Evolutionary conservation across 2,113 vertebrate genomes (phyloP).

Genomic region (Tupaia tana): DNA sequence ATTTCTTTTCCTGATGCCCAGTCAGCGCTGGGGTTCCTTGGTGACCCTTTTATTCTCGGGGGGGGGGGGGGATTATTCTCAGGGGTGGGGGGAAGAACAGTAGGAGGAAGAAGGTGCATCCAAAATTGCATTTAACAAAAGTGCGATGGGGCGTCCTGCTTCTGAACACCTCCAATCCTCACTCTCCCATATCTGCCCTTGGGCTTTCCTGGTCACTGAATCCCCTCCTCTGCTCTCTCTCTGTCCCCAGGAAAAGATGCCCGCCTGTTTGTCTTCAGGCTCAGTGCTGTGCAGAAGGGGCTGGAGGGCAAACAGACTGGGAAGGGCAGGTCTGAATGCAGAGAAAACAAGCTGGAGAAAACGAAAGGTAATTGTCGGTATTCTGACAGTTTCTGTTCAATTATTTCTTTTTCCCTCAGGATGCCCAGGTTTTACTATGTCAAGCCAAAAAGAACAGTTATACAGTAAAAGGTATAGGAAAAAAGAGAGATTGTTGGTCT

Average conservation of each 20-base stretch:
- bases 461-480: too few species aligned
- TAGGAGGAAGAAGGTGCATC: neutral
- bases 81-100: neutral
- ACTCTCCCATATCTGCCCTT: neutral
- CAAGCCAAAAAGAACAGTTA: too few species aligned
- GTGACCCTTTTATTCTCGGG: neutral
- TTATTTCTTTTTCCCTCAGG: neutral
- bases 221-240: neutral
- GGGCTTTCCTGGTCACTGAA: neutral
- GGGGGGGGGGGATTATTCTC: neutral
- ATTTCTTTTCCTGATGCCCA: neutral
- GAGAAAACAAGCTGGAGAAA: conserved; percentile 98
- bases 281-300: conserved; percentile 90
- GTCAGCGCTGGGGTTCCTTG: neutral
- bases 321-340: conserved; percentile 93
- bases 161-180: neutral
- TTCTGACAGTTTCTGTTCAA: neutral
- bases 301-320: conserved; percentile 90
- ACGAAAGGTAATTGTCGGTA: conserved; percentile 91
- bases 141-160: neutral
- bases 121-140: neutral
- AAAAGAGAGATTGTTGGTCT: too few species aligned
- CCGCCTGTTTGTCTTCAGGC: conserved; percentile 95
- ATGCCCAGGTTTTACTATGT: neutral
- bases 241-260: conserved; percentile 93